Evolutionary conservation across 2,797 vertebrate species (phyloP).

Genomic region (Halcyon leucocephala): DNA sequence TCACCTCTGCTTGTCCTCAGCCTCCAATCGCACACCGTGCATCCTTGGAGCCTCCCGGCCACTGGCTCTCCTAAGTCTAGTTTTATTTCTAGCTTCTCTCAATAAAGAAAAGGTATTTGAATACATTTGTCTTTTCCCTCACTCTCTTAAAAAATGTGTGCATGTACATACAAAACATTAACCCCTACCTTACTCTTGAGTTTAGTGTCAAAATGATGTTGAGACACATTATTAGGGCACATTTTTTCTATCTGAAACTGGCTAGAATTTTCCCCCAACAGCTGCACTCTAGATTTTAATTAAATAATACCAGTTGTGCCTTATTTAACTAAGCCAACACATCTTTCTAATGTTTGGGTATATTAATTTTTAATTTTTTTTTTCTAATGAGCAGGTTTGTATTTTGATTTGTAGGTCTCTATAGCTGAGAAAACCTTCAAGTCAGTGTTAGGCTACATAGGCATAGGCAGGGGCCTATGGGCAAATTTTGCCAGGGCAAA

Average conservation of each 20-base stretch:
- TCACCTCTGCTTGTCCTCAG: not conserved
- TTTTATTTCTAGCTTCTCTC: conserved; percentile 7
- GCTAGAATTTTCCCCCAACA: conserved; percentile 45
- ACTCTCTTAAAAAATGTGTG: not conserved
- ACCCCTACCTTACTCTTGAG: not conserved
- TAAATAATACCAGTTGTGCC: conserved; percentile 71
- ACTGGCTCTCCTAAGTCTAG: not conserved
- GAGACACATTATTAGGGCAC: conserved; percentile 29
- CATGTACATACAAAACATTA: not conserved
- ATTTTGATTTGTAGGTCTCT: not conserved
- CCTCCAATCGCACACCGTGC: not conserved
- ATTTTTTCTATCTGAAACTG: conserved; percentile 68
- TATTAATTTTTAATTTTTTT: not conserved
- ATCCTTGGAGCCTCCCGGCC: not conserved
- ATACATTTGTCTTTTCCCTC: not conserved
- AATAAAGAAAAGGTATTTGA: not conserved
- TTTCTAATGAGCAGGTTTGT: conserved; percentile 45
- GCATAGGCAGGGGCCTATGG: not conserved
- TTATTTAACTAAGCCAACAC: conserved; percentile 72
- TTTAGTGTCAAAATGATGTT: conserved; percentile 19
- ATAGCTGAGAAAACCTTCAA: not conserved
- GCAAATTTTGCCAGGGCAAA: not conserved
- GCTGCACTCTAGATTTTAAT: conserved; percentile 72
- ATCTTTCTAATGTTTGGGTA: conserved; percentile 60
- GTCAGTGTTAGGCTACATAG: not conserved